Conservation (phyloP, 2,113 vertebrate genomes). For the Callionymus lyra region DNA sequence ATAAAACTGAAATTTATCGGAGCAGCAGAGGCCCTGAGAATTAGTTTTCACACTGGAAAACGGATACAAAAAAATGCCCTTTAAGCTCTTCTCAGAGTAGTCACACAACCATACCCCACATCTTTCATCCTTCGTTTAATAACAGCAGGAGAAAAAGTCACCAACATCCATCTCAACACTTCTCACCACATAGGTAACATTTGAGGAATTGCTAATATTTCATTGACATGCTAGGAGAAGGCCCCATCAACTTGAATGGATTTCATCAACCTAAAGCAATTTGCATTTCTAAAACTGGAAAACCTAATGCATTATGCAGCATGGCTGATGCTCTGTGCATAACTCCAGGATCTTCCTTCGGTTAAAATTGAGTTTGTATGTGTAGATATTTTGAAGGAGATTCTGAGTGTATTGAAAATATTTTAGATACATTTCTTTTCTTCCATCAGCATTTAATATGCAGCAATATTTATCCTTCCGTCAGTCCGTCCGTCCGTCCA, state of each 20-base stretch:
- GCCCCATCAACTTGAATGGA: conserved; percentile 46
- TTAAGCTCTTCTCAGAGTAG: too few species aligned
- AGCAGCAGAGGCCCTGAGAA: too few species aligned
- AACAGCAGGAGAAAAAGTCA: conserved; percentile 6
- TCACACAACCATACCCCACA: too few species aligned
- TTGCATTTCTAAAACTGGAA: conserved; percentile 55
- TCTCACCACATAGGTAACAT: too few species aligned
- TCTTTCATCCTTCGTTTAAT: conserved; percentile 34
- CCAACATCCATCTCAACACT: too few species aligned
- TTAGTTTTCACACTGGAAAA: too few species aligned
- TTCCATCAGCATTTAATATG: background rate
- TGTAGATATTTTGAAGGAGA: too few species aligned
- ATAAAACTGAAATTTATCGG: too few species aligned
- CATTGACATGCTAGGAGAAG: conserved; percentile 22
- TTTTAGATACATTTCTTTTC: background rate
- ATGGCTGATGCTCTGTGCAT: conserved; percentile 36
- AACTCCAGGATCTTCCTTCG: conserved; percentile 17
- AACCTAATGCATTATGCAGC: conserved; percentile 50
- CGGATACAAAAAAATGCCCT: too few species aligned
- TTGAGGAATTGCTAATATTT: too few species aligned
- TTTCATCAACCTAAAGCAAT: conserved; percentile 48
- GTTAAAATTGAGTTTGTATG: conserved; percentile 26
- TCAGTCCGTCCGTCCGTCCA: too few species aligned
- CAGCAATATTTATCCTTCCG: background rate
- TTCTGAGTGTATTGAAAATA: too few species aligned